Evolutionary conservation across 2,888 invertebrate species (phyloP).

Genomic region (Anoplius nigerrimus): DNA sequence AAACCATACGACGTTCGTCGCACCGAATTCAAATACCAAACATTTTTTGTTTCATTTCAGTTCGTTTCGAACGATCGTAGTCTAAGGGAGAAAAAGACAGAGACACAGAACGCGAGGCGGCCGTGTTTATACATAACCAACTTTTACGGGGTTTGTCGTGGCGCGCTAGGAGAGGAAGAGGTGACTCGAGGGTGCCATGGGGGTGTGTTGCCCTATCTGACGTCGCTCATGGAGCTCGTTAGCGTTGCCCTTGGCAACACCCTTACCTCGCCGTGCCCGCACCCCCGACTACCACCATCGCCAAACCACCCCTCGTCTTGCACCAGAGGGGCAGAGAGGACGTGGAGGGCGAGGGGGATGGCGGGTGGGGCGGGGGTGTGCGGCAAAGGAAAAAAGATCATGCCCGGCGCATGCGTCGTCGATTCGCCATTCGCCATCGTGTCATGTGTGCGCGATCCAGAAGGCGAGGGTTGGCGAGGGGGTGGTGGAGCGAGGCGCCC

Average conservation of each 20-base stretch:
- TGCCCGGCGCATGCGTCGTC: constrained; percentile 56
- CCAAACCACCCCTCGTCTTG: constrained; percentile 59
- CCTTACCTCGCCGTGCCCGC: constrained; percentile 63
- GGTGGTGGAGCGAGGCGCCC: constrained; percentile 9
- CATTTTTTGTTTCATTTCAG: no score
- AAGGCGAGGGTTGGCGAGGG: constrained; percentile 33
- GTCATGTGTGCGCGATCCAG: constrained; percentile 58
- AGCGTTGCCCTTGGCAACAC: constrained; percentile 74
- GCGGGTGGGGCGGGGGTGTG: constrained; percentile 38
- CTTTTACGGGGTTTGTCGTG: constrained; percentile 60
- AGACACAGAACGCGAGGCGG: constrained; percentile 25
- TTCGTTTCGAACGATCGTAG: background rate
- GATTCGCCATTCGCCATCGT: constrained; percentile 56
- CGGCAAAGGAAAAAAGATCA: constrained; percentile 52
- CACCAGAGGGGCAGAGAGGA: constrained; percentile 34
- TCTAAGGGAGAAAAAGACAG: background rate
- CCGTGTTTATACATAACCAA: constrained; percentile 64
- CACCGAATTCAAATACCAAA: no score
- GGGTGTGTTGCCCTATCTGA: constrained; percentile 71
- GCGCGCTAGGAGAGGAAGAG: constrained; percentile 22
- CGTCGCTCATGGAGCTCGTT: constrained; percentile 75
- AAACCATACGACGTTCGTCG: no score
- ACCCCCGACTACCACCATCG: constrained; percentile 50
- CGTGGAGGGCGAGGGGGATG: constrained; percentile 15
- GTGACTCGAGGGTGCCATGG: constrained; percentile 54